phyloP scores from a whole-genome alignment of 2,113 vertebrate species.

The Hypanus sabinus region DNA sequence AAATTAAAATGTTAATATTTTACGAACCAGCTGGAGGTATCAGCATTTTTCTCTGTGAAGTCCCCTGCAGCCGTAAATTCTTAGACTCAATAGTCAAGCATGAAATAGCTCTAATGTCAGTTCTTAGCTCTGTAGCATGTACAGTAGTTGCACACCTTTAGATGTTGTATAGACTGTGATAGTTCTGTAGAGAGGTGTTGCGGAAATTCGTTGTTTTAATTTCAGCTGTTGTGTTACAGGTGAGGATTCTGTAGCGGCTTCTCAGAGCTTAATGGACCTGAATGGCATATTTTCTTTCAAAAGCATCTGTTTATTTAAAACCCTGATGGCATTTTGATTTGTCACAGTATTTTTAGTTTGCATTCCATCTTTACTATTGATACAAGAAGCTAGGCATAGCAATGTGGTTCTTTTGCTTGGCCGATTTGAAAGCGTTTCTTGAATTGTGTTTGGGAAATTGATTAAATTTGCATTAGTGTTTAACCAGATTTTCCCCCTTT shows the following conservation, averaged over 20 bases:
- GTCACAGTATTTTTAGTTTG: neutral
- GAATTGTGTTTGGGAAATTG: neutral
- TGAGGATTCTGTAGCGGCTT: neutral
- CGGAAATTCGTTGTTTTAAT: neutral
- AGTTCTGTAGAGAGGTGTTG: neutral
- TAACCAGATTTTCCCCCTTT: neutral
- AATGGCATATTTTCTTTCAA: neutral
- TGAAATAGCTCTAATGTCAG: neutral
- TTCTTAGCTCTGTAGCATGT: neutral
- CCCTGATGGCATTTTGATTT: neutral
- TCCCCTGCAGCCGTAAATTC: neutral
- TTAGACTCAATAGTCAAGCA: neutral
- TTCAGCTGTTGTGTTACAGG: neutral
- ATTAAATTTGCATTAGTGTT: neutral
- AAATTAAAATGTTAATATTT: slow-evolving; percentile 9
- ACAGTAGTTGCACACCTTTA: neutral
- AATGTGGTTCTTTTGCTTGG: neutral
- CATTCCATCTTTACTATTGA: neutral
- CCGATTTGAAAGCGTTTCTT: neutral
- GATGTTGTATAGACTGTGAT: neutral
- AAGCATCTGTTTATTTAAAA: neutral
- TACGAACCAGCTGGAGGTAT: neutral
- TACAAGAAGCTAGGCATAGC: neutral
- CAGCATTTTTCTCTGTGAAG: neutral
- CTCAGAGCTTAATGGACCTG: neutral